phyloP scores from a whole-genome alignment of 1,140 invertebrate genomes.

The Drosophila saltans region DNA sequence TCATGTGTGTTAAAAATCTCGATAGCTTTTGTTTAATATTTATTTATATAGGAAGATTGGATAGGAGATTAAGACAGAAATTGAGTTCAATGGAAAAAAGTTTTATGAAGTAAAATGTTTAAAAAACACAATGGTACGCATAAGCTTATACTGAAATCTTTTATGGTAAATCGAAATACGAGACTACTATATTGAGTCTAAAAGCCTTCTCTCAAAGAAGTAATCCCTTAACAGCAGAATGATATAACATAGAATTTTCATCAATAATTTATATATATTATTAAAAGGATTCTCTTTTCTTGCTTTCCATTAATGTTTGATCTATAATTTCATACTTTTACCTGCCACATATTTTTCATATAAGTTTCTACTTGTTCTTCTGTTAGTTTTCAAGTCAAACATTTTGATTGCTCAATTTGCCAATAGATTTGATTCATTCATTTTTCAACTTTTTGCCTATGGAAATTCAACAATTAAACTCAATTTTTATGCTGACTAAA shows the following conservation, averaged over 20 bases:
- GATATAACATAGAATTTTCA: too few species aligned
- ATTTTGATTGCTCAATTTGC: conserved; percentile 59
- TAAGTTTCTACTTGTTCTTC: neutral
- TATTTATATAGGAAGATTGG: neutral
- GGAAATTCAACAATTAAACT: conserved; percentile 6
- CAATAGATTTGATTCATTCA: conserved; percentile 39
- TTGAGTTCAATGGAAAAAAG: neutral
- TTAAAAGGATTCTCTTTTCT: neutral
- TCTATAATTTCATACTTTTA: neutral
- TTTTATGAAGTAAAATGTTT: neutral
- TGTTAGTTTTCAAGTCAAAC: conserved; percentile 33
- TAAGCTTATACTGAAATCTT: too few species aligned
- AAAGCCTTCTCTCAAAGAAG: too few species aligned
- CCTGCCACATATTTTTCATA: neutral
- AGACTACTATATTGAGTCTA: too few species aligned
- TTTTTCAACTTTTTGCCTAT: conserved; percentile 16
- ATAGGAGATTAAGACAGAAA: neutral
- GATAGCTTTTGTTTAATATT: neutral
- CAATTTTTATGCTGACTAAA: conserved; percentile 8
- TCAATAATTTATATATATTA: neutral
- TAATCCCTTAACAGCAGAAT: too few species aligned
- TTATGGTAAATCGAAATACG: too few species aligned
- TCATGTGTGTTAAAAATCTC: neutral
- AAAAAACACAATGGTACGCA: too few species aligned
- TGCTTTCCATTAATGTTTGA: neutral